Base-by-base conservation (phyloP, 2,888 invertebrate species). In the Nymphalis polychloros region DNA sequence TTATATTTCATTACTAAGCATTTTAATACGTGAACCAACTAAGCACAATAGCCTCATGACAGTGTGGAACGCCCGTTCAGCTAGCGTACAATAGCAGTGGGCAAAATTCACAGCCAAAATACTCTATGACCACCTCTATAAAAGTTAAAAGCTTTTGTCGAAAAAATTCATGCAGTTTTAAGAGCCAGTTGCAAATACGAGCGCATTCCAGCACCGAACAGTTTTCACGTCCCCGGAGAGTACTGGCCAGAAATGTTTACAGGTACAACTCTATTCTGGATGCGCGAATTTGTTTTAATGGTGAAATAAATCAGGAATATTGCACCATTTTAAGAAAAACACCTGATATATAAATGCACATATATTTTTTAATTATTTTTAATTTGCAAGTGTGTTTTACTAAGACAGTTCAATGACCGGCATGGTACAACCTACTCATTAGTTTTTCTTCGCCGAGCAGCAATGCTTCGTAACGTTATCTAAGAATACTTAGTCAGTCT, bases 81-180 rank as follows among this genome's bases (percentile, higher is more conserved):
- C 73, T 74, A 66, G 62, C 69, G 74, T 74, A 77, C 76, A 77
- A 77, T 77, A 72, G 76, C 74, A 71, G 66, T 76, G 75, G 72
- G 73, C 72, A 73, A 83, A 84, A 84, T 83, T 82, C 81, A 61
- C 84, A 81, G 79, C 81, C 77, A 83, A 86, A 89, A 85, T 84
- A 79, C 80, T 81, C 81, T 84, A 85, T 83, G 82, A 83, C 82
- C 82, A 84, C 81, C 82, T 83, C 81, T 81, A 87, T 86, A 86
- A 90, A 90, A 87, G 88, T 89, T 90, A 90, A 91, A 90, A 90
- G 90, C 89, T 89, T 89, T 89, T 82, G 84, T 82, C 79, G 79
- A 88, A 91, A 90, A 89, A 87, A 81, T 59, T 65, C 66, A 67
- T 71, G 65, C 84, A 76, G 80, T 81, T 83, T 79, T 84, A 83